A percentile compares a stretch with the other conserved stretches of the same genome.
phyloP scores from a whole-genome alignment of 2,113 vertebrate genomes.

The Tragulus kanchil region DNA sequence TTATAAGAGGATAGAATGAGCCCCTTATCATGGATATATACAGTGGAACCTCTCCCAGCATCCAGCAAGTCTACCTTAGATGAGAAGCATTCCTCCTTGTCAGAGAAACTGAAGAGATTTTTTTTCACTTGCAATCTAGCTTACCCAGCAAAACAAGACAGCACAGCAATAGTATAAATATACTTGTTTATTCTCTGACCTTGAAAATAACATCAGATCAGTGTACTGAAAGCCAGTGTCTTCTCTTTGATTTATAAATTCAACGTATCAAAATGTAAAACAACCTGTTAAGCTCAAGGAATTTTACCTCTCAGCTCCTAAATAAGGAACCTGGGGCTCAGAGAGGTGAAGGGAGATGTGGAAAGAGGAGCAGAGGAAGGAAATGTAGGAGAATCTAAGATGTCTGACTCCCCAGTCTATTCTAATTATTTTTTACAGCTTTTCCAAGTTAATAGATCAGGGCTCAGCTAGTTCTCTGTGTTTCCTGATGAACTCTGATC shows the following conservation, averaged over 20 bases:
- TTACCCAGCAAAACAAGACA: not conserved
- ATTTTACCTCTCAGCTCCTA: not conserved
- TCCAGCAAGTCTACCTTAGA: not conserved
- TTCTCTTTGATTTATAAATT: slow-evolving; percentile 16
- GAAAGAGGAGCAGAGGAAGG: not conserved
- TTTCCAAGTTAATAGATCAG: slow-evolving; percentile 6
- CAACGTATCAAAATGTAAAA: slow-evolving; percentile 2
- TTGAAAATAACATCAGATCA: slow-evolving; percentile 29
- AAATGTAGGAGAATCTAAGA: not conserved
- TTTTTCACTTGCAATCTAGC: not conserved
- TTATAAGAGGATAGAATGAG: not conserved
- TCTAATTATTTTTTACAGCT: not conserved
- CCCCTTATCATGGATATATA: not conserved
- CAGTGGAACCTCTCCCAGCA: not conserved
- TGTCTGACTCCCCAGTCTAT: not conserved
- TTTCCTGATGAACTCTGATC: slow-evolving; percentile 14
- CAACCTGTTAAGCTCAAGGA: not conserved
- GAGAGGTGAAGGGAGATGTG: not conserved
- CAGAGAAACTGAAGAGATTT: not conserved
- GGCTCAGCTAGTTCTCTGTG: not conserved
- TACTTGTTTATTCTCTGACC: not conserved
- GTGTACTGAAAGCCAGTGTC: not conserved
- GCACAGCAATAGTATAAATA: not conserved
- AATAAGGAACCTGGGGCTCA: not conserved
- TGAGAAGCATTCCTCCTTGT: not conserved